Evolutionary conservation across 2,797 vertebrate species (phyloP), one percentile per base, ranked within the genome.

Genomic region (Eptatretus atami): DNA sequence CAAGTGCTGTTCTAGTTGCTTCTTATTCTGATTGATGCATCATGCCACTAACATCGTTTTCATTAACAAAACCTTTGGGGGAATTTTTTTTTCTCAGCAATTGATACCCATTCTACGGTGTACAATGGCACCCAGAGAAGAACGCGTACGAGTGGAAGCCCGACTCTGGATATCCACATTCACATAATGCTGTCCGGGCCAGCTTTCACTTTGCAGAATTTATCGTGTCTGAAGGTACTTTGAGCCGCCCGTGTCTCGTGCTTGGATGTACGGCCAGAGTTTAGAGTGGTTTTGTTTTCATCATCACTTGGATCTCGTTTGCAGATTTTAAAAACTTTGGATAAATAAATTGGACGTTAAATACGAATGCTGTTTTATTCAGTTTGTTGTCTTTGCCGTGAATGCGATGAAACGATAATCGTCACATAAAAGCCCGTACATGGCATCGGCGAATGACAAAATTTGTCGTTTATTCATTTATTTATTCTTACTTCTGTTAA

Each of bases 121-220:
- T 80, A 1, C 80, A 82, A 72, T 83, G 81, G 80, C 81, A 83
- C 67, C 80, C 80, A 3, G 81, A 81, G 70, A 79, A 79, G 66
- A 83, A 78, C 65, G 72, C 74, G 25, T 83, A 80, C 53, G 75
- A 78, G 73, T 83, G 80, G 81, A 0, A 69, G 64, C 70, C 65
- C 6, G 69, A 25, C 1, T 1, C 6, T 3, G 74, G 69, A 66
- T 75, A 71, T 66, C 79, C 79, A 66, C 80, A 83, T 69, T 80
- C 79, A 4, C 14, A 10, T 25, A 71, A 79, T 1, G 80, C 80
- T 1, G 71, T 77, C 13, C 70, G 70, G 13, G 52, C 80, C 52
- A 76, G 80, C 1, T 73, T 75, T 12, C 70, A 75, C 61, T 68
- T 80, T 60, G 73, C 78, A 3, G 70, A 78, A 63, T 81, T 82